Evolutionary conservation across 2,888 invertebrate species (phyloP).

Genomic region (Aplocera efformata): DNA sequence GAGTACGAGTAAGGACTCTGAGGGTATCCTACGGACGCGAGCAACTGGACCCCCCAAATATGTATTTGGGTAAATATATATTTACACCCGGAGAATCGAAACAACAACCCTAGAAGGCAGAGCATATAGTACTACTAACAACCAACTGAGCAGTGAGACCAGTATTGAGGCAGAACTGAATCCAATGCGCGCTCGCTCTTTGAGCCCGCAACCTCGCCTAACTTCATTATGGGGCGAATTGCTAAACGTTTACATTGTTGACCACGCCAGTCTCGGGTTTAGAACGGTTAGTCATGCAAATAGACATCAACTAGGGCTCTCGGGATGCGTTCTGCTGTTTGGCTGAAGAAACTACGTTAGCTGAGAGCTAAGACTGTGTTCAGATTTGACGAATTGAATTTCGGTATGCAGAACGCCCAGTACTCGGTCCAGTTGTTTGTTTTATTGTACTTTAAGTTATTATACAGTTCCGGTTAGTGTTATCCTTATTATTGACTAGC

Average conservation of each 20-base stretch:
- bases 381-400: conserved; percentile 25
- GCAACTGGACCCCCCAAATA: too few species aligned
- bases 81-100: too few species aligned
- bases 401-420: background rate
- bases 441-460: background rate
- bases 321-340: conserved; percentile 40
- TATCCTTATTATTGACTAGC: too few species aligned
- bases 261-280: conserved; percentile 50
- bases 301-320: conserved; percentile 57
- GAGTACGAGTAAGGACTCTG: too few species aligned
- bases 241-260: conserved; percentile 74
- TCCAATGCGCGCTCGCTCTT: conserved; percentile 12
- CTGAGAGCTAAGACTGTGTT: conserved; percentile 26
- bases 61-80: too few species aligned
- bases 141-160: too few species aligned
- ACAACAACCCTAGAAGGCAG: too few species aligned
- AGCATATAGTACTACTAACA: too few species aligned
- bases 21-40: too few species aligned
- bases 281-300: conserved; percentile 70
- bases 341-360: conserved; percentile 31
- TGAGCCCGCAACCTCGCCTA: conserved; percentile 65
- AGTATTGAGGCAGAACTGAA: conserved; percentile 1
- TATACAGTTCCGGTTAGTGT: too few species aligned
- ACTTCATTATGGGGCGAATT: conserved; percentile 75
- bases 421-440: background rate